A percentile compares a stretch with the other conserved stretches of the same genome.
These are phyloP conservation scores for Sarcophaga peregrina DNA, from an alignment of 1,140 invertebrate species.

Conservation along the genomic window DNA sequence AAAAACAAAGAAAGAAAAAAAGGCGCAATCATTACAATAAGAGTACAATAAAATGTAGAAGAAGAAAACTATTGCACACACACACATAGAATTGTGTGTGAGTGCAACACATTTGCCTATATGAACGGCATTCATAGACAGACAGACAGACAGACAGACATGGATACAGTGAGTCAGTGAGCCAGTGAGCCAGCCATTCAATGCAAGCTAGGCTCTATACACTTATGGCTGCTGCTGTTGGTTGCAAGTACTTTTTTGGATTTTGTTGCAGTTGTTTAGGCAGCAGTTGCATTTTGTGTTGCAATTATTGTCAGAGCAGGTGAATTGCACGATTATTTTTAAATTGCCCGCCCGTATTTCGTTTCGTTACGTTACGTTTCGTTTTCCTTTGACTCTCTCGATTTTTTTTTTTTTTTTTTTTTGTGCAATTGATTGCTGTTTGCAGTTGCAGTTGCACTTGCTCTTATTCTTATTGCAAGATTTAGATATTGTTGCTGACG, in stretches of 20 bases:
- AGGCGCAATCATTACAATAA: no score
- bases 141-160: neutral
- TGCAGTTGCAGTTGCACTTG: neutral
- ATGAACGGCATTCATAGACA: neutral
- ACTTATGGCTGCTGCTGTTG: no score
- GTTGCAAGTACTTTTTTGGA: neutral
- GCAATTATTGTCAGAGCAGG: constrained; percentile 41
- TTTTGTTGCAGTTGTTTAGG: neutral
- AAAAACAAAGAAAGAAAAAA: neutral
- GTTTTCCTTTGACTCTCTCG: no score
- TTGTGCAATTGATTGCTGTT: neutral
- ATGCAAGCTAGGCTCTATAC: neutral
- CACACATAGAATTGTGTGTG: no score
- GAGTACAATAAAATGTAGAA: no score
- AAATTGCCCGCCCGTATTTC: neutral
- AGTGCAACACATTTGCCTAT: neutral
- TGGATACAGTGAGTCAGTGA: neutral
- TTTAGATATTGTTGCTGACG: no score
- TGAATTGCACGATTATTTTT: constrained; percentile 41
- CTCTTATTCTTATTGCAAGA: no score
- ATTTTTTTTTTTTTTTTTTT: constrained; percentile 9
- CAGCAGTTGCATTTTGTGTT: constrained; percentile 28
- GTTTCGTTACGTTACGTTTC: no score
- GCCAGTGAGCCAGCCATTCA: neutral
- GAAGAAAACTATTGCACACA: no score